These are phyloP conservation scores for Nerophis ophidion DNA, from an alignment of 2,113 vertebrate genomes.

Conservation along the genomic window DNA sequence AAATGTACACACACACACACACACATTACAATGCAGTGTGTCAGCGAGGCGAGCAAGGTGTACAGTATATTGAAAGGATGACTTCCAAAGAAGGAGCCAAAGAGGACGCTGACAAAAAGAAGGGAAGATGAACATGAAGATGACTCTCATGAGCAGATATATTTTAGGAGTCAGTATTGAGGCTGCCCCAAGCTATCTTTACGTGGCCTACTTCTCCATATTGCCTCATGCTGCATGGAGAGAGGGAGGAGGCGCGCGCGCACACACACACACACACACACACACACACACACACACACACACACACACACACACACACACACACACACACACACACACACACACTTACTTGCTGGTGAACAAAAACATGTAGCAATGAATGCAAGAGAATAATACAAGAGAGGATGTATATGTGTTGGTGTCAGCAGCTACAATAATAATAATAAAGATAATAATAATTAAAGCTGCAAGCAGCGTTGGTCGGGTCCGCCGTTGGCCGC, in stretches of 20 bases:
- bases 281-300: not conserved
- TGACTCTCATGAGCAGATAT: constrained; percentile 66
- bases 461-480: no score
- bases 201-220: constrained; percentile 66
- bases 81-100: constrained; percentile 34
- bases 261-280: constrained; percentile 15
- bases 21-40: not conserved
- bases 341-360: constrained; percentile 9
- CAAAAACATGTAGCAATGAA: constrained; percentile 11
- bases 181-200: constrained; percentile 71
- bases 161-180: constrained; percentile 68
- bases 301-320: not conserved
- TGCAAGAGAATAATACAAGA: not conserved
- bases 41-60: constrained; percentile 12
- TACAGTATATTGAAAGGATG: constrained; percentile 25
- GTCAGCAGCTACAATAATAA: constrained; percentile 1
- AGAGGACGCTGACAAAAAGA: constrained; percentile 36
- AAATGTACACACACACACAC: not conserved
- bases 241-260: constrained; percentile 28
- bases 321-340: constrained; percentile 26
- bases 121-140: constrained; percentile 25
- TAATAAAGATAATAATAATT: no score
- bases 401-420: not conserved
- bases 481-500: no score
- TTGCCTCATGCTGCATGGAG: constrained; percentile 37